Percentiles rank a stretch among this genome's conserved stretches.
Evolutionary conservation across 2,888 invertebrate species (phyloP).

Genomic region (Pelosia muscerda): DNA sequence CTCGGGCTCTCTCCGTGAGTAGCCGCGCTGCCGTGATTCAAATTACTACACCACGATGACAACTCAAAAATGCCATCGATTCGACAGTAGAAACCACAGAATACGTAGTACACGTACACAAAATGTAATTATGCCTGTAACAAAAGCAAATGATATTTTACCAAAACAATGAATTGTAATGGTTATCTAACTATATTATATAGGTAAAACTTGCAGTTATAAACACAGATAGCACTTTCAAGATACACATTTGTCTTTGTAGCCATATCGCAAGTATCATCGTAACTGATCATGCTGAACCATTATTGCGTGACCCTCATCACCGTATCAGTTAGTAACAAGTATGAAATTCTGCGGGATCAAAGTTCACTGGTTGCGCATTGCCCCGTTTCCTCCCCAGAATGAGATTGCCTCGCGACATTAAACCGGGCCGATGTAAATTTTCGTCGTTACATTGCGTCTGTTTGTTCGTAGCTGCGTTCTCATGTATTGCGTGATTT

Average conservation of each 20-base stretch:
- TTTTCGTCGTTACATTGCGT: conserved; percentile 77
- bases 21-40: too few relatives aligned
- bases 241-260: conserved; percentile 80
- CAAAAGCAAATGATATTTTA: not conserved
- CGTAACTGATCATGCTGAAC: conserved; percentile 72
- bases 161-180: not conserved
- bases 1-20: too few relatives aligned
- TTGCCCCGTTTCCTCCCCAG: conserved; percentile 74
- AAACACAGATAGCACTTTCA: conserved; percentile 60
- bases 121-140: not conserved
- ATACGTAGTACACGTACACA: too few relatives aligned
- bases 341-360: conserved; percentile 56
- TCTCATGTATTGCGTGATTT: conserved; percentile 69
- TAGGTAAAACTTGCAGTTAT: conserved; percentile 63
- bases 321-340: conserved; percentile 39
- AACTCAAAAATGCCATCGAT: too few relatives aligned
- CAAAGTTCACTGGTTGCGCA: conserved; percentile 64
- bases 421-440: conserved; percentile 84
- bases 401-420: conserved; percentile 85
- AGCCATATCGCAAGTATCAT: conserved; percentile 76
- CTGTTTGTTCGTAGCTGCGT: conserved; percentile 70
- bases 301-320: conserved; percentile 61
- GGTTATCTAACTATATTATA: not conserved
- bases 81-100: too few relatives aligned
- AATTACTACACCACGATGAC: too few relatives aligned